These are phyloP conservation scores for Melanophora roralis DNA, from an alignment of 2,888 invertebrate species.

Conservation along the genomic window DNA sequence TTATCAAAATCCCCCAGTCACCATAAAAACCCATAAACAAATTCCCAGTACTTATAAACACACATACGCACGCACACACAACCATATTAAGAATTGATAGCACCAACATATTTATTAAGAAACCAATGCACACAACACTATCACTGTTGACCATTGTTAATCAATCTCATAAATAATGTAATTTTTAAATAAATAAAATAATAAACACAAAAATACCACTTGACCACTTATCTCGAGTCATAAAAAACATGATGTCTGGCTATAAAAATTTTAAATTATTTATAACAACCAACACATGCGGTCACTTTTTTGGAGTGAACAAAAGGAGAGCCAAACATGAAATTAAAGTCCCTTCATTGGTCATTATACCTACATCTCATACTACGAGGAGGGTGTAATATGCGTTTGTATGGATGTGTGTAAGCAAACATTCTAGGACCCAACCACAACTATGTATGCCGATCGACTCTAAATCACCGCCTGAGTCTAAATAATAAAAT, in stretches of 20 bases:
- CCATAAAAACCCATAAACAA: background rate
- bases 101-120: background rate
- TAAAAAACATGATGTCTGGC: slow-evolving; percentile 16
- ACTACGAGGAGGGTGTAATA: too few relatives aligned
- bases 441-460: background rate
- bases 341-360: too few relatives aligned
- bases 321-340: too few relatives aligned
- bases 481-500: too few relatives aligned
- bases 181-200: background rate
- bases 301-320: background rate
- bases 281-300: background rate
- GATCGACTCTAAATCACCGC: too few relatives aligned
- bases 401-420: too few relatives aligned
- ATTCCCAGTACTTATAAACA: too few relatives aligned
- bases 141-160: background rate
- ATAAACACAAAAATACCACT: slow-evolving; percentile 41
- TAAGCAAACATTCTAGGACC: too few relatives aligned
- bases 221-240: slow-evolving; percentile 51
- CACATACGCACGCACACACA: too few relatives aligned
- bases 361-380: too few relatives aligned
- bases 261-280: background rate
- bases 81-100: background rate
- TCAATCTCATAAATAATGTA: slow-evolving; percentile 25
- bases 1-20: background rate
- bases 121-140: slow-evolving; percentile 10